Conservation (phyloP, 2,888 invertebrate genomes). For the Pristionchus mayeri region DNA sequence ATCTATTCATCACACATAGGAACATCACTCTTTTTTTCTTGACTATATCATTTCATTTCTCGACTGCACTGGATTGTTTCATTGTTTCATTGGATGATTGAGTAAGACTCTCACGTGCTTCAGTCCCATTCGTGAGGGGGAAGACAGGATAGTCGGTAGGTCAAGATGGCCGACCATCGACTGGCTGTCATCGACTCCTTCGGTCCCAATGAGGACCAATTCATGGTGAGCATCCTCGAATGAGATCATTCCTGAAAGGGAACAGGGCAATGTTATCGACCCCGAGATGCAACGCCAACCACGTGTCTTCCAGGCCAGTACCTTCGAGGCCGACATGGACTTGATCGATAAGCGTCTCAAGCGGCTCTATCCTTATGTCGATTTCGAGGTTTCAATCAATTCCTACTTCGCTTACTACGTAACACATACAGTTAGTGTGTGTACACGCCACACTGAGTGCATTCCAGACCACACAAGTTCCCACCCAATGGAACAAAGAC, state of each 20-base stretch:
- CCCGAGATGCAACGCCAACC: not conserved
- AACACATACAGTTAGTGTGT: too few relatives aligned
- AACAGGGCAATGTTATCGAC: not conserved
- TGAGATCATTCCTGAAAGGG: not conserved
- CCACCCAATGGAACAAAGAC: conserved; percentile 32
- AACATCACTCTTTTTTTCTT: not conserved
- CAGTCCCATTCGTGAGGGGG: not conserved
- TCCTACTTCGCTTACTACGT: too few relatives aligned
- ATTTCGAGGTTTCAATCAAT: conserved; percentile 36
- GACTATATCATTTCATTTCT: not conserved
- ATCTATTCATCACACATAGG: not conserved
- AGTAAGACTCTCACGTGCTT: not conserved
- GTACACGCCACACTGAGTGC: too few relatives aligned
- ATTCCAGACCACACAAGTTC: conserved; percentile 26
- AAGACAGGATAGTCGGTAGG: not conserved
- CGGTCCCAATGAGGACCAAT: not conserved
- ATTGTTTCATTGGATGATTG: not conserved
- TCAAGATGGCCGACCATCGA: conserved; percentile 12
- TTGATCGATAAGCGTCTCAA: conserved; percentile 12
- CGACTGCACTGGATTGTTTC: not conserved
- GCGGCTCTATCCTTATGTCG: conserved; percentile 37
- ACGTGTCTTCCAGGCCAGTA: not conserved
- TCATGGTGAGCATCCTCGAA: not conserved
- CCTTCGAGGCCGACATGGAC: conserved; percentile 19
- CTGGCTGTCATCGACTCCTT: not conserved